phyloP scores from a whole-genome alignment of 2,888 invertebrate genomes.

The Aspidiotus rigidus region DNA sequence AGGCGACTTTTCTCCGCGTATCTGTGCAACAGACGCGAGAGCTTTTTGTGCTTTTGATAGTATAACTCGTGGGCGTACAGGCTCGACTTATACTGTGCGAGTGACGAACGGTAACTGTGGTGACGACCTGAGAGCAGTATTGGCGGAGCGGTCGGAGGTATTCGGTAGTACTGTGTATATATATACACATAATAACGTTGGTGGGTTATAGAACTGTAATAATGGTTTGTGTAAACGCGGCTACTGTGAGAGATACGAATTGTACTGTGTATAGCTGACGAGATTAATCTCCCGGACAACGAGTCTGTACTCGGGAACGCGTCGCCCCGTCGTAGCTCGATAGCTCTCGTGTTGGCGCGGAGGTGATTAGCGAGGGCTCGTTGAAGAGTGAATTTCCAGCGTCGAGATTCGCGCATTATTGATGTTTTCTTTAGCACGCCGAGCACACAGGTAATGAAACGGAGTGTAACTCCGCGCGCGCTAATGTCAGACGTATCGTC shows the following conservation, averaged over 20 bases:
- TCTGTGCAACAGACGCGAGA: constrained; percentile 1
- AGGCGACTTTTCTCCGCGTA: constrained; percentile 20
- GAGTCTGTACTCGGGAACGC: background rate
- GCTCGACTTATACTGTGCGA: background rate
- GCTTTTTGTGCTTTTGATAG: constrained; percentile 27
- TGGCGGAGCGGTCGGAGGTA: constrained; percentile 5
- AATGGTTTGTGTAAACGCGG: constrained; percentile 30
- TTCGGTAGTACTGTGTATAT: background rate
- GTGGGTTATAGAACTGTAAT: constrained; percentile 20
- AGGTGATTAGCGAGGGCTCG: background rate
- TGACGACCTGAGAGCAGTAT: background rate
- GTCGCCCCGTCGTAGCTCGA: constrained; percentile 6
- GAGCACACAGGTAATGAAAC: constrained; percentile 14
- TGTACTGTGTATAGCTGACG: constrained; percentile 20
- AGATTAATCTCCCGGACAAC: constrained; percentile 30
- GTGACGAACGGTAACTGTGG: background rate
- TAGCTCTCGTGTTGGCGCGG: constrained; percentile 5
- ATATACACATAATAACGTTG: background rate
- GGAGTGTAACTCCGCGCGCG: constrained; percentile 10
- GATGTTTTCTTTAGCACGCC: constrained; percentile 20
- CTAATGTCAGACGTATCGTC: background rate
- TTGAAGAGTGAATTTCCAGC: constrained; percentile 27
- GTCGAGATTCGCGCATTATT: constrained; percentile 29
- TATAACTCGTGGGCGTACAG: background rate
- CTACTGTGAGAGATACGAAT: constrained; percentile 18